Evolutionary conservation across 2,797 vertebrate species (phyloP).

Genomic region (Botia almorhae): DNA sequence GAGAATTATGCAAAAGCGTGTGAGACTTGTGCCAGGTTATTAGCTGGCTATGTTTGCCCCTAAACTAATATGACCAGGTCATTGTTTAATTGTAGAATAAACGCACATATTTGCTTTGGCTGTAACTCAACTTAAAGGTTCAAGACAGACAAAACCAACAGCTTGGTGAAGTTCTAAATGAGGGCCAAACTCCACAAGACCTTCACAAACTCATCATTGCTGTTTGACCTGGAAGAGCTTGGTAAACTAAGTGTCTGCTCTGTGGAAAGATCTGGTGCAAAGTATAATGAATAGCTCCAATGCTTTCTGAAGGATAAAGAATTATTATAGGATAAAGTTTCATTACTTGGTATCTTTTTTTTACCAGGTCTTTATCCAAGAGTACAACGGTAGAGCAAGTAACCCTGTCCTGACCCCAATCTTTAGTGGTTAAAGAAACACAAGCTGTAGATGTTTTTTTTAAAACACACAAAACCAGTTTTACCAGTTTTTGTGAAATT

Average conservation of each 20-base stretch:
- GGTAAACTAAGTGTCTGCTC: conserved; percentile 35
- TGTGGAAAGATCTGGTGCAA: conserved; percentile 29
- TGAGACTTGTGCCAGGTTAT: conserved; percentile 62
- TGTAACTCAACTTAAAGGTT: conserved; percentile 46
- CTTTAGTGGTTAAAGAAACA: neutral
- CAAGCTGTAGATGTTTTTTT: neutral
- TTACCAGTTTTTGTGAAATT: neutral
- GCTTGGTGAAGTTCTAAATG: conserved; percentile 4
- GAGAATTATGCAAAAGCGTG: conserved; percentile 47
- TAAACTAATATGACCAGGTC: conserved; percentile 59
- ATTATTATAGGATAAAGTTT: conserved; percentile 23
- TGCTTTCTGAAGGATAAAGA: conserved; percentile 9
- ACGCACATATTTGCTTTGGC: conserved; percentile 58
- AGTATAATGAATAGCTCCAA: conserved; percentile 40
- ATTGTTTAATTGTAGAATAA: conserved; percentile 64
- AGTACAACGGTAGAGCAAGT: neutral
- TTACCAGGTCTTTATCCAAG: neutral
- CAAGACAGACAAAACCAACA: conserved; percentile 32
- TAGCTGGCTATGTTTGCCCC: conserved; percentile 58
- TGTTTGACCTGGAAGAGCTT: conserved; percentile 14
- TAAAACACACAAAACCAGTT: conserved; percentile 11
- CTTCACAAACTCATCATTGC: conserved; percentile 45
- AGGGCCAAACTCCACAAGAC: conserved; percentile 39
- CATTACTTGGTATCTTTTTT: conserved; percentile 20
- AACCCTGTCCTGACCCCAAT: neutral